Conservation (phyloP, 1,140 invertebrate genomes). For the Heliconius nattereri region DNA sequence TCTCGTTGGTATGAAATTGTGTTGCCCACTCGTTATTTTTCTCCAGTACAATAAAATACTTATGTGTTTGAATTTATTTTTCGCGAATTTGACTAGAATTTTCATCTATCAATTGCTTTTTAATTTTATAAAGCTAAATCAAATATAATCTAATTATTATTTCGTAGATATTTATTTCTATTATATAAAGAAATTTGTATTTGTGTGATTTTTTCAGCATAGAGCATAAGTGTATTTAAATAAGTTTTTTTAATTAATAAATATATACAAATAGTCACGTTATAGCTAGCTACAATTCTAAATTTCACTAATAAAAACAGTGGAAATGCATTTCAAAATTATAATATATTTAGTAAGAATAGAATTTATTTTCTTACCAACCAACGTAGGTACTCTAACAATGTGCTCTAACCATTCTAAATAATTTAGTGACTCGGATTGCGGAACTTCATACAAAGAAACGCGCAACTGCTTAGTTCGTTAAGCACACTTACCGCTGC, state of each 20-base stretch:
- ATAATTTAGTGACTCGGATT: slow-evolving; percentile 24
- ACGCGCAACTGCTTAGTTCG: slow-evolving; percentile 25
- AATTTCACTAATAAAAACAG: background rate
- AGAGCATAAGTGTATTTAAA: too few relatives aligned
- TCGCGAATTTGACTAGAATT: too few relatives aligned
- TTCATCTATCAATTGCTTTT: too few relatives aligned
- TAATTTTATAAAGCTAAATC: too few relatives aligned
- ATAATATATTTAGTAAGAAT: slow-evolving; percentile 3
- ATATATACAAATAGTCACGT: too few relatives aligned
- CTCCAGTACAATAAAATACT: background rate
- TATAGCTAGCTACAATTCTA: background rate
- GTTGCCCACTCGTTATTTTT: background rate
- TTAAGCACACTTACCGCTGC: slow-evolving; percentile 18
- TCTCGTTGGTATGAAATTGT: slow-evolving; percentile 3
- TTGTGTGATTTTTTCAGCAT: too few relatives aligned
- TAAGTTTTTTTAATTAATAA: too few relatives aligned
- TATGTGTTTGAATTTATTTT: too few relatives aligned
- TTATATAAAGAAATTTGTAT: too few relatives aligned
- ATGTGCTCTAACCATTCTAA: slow-evolving; percentile 13
- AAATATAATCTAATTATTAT: too few relatives aligned
- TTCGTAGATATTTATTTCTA: too few relatives aligned
- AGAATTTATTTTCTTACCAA: background rate
- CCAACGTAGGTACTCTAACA: background rate
- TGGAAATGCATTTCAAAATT: background rate
- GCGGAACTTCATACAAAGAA: slow-evolving; percentile 24